phyloP scores from a whole-genome alignment of 2,113 vertebrate genomes.

The Dunckerocampus dactyliophorus region DNA sequence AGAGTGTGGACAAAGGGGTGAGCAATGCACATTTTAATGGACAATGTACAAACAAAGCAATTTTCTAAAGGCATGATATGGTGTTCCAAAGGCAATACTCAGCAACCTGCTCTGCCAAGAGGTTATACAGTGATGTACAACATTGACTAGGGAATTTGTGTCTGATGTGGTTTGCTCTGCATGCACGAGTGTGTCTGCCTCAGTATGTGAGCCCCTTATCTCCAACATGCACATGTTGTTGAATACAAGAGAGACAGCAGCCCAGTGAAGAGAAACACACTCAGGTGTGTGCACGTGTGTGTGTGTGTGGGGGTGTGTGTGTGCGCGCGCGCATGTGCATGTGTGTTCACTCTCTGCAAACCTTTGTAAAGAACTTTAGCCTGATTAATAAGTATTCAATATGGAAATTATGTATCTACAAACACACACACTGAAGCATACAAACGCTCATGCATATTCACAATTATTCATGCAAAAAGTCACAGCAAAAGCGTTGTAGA shows the following conservation, averaged over 20 bases:
- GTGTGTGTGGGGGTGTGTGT: slow-evolving; percentile 6
- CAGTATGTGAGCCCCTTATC: slow-evolving; percentile 64
- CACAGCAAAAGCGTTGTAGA: not conserved
- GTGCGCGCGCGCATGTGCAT: slow-evolving; percentile 5
- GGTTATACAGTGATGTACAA: slow-evolving; percentile 41
- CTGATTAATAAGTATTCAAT: slow-evolving; percentile 39
- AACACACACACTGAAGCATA: not conserved
- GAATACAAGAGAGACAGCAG: slow-evolving; percentile 48
- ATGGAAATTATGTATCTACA: slow-evolving; percentile 24
- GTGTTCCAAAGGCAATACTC: slow-evolving; percentile 34
- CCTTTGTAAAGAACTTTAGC: slow-evolving; percentile 23
- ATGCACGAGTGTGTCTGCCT: slow-evolving; percentile 51
- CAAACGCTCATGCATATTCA: slow-evolving; percentile 14
- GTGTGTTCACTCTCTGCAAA: slow-evolving; percentile 24
- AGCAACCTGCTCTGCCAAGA: slow-evolving; percentile 43
- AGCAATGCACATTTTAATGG: slow-evolving; percentile 25
- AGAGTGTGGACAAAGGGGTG: slow-evolving; percentile 98
- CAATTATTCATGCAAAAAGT: slow-evolving; percentile 5
- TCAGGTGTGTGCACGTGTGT: slow-evolving; percentile 6
- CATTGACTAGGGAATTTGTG: slow-evolving; percentile 56
- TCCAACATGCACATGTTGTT: slow-evolving; percentile 65
- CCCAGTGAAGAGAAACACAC: slow-evolving; percentile 24
- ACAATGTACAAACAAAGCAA: slow-evolving; percentile 12
- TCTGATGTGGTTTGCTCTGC: slow-evolving; percentile 57
- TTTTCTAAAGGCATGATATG: slow-evolving; percentile 20